A percentile compares a stretch with the other conserved stretches of the same genome.
Evolutionary conservation across 2,797 vertebrate genomes (phyloP).

Genomic region (Neostethus bicornis): DNA sequence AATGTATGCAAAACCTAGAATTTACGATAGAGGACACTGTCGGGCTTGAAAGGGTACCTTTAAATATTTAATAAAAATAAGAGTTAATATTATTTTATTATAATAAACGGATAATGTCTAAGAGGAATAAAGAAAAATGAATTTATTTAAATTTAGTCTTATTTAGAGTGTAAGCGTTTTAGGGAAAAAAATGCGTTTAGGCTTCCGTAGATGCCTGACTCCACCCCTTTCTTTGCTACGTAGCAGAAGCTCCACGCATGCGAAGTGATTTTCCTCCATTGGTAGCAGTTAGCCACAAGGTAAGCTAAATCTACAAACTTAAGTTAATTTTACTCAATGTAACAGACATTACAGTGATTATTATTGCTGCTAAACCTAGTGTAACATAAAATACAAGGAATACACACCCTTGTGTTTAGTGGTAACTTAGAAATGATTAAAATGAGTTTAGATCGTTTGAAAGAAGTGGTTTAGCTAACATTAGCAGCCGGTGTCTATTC

Average conservation of each 20-base stretch:
- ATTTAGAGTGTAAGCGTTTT: no score
- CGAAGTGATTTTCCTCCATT: constrained; percentile 44
- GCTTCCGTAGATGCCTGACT: not conserved
- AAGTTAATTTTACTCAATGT: not conserved
- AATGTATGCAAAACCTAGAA: no score
- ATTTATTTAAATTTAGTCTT: no score
- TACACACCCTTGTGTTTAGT: not conserved
- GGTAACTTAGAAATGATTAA: constrained; percentile 11
- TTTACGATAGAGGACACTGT: no score
- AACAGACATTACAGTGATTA: accelerated
- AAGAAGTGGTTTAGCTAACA: constrained; percentile 30
- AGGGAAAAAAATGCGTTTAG: no score
- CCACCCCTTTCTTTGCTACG: not conserved
- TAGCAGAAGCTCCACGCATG: constrained; percentile 49
- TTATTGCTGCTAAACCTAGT: no score
- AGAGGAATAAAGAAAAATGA: no score
- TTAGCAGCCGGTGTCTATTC: constrained; percentile 20
- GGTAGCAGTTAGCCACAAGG: constrained; percentile 41
- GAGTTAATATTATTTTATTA: no score
- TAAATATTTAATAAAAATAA: no score
- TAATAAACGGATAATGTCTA: no score
- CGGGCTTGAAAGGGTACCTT: no score
- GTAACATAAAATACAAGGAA: not conserved
- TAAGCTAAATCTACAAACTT: constrained; percentile 61
- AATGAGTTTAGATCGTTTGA: not conserved